A percentile compares a stretch with the other conserved stretches of the same genome.
Conservation (phyloP, 2,113 vertebrate species). For the Xerus inauris region DNA sequence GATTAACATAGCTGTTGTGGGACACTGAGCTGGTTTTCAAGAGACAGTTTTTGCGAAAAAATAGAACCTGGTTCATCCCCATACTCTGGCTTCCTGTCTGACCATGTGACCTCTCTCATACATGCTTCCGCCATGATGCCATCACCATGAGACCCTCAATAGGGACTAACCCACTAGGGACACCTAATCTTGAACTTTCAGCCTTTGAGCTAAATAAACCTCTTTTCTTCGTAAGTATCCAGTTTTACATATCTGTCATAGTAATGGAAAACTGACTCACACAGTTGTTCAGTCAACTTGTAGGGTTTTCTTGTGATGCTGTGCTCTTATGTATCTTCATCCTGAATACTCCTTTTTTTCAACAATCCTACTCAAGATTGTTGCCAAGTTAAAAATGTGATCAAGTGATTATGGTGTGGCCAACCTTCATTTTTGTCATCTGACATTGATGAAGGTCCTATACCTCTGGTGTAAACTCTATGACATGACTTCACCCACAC, state of each 20-base stretch:
- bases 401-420: background rate
- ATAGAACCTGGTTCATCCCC: no score
- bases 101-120: no score
- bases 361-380: background rate
- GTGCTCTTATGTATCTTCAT: background rate
- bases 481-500: background rate
- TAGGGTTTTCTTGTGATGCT: background rate
- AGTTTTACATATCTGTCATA: background rate
- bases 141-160: background rate
- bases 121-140: no score
- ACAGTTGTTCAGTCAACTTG: background rate
- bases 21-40: no score
- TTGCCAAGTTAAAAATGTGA: background rate
- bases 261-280: background rate
- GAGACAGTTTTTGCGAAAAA: background rate
- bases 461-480: background rate
- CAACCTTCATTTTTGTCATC: background rate
- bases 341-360: background rate
- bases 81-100: background rate
- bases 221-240: background rate
- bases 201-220: background rate
- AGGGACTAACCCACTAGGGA: background rate
- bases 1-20: background rate
- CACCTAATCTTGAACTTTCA: background rate
- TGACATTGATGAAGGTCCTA: fast-evolving